Evolutionary conservation across 2,113 vertebrate genomes (phyloP).

Genomic region (Chlorodrepanis virens): DNA sequence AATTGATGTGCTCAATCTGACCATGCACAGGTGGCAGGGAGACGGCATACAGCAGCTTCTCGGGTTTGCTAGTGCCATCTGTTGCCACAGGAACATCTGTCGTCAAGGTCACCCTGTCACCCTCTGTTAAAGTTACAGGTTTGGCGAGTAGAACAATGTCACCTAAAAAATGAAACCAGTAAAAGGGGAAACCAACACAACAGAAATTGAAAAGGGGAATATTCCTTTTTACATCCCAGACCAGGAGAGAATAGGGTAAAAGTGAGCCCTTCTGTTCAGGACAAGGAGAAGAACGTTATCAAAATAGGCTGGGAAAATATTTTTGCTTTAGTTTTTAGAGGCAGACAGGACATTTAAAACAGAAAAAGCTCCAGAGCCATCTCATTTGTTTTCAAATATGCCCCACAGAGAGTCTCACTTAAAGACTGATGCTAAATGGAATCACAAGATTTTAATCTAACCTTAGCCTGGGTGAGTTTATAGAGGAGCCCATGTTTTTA

Average conservation of each 20-base stretch:
- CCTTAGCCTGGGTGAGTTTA: neutral
- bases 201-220: neutral
- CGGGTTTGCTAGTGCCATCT: slow-evolving; percentile 84
- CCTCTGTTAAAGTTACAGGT: slow-evolving; percentile 87
- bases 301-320: slow-evolving; percentile 6
- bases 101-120: slow-evolving; percentile 90
- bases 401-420: neutral
- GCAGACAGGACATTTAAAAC: neutral
- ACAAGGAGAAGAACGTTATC: neutral
- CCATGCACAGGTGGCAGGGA: slow-evolving; percentile 84
- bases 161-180: slow-evolving; percentile 69
- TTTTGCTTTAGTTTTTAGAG: neutral
- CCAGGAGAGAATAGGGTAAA: neutral
- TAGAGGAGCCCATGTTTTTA: neutral
- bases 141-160: slow-evolving; percentile 85
- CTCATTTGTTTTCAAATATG: neutral
- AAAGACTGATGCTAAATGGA: neutral
- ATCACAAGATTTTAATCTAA: neutral
- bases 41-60: slow-evolving; percentile 87
- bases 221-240: neutral
- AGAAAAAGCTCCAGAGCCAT: neutral
- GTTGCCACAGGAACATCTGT: slow-evolving; percentile 91
- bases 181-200: neutral
- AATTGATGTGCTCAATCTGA: slow-evolving; percentile 86
- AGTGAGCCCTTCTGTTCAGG: neutral